A percentile compares a stretch with the other conserved stretches of the same genome.
phyloP scores from a whole-genome alignment of 2,888 invertebrate species.

The Apodemia mormo region DNA sequence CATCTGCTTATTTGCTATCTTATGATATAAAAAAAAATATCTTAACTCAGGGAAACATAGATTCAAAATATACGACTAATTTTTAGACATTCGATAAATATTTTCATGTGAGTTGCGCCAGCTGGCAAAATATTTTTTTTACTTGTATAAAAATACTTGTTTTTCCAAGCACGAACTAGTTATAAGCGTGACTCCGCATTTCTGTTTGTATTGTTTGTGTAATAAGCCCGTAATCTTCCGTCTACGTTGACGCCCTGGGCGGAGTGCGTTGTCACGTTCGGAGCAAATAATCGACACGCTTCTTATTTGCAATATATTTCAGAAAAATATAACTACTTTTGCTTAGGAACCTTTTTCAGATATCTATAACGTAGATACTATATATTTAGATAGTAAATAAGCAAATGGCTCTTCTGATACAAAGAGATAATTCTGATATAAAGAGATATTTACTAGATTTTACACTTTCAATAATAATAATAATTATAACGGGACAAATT shows the following conservation, averaged over 20 bases:
- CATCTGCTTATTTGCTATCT: too few relatives aligned
- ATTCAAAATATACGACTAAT: neutral
- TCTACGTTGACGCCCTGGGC: neutral
- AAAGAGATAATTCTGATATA: too few relatives aligned
- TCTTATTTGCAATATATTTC: neutral
- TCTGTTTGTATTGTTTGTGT: conserved; percentile 4
- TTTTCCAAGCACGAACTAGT: conserved; percentile 3
- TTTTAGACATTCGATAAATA: neutral
- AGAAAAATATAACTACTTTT: neutral
- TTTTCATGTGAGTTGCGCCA: neutral
- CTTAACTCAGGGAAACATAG: too few relatives aligned
- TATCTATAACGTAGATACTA: too few relatives aligned
- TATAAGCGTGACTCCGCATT: conserved; percentile 1
- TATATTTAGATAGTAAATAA: too few relatives aligned
- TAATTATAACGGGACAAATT: too few relatives aligned
- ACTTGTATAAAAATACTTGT: neutral
- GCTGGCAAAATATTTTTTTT: neutral
- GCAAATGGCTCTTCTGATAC: too few relatives aligned
- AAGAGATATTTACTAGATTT: too few relatives aligned
- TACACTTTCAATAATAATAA: too few relatives aligned
- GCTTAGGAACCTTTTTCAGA: neutral
- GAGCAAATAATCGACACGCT: neutral
- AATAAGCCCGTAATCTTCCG: neutral
- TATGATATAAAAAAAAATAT: too few relatives aligned
- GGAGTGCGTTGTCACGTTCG: neutral